Percentiles rank a stretch among this genome's conserved stretches.
Conservation (phyloP, 1,140 invertebrate genomes). For the Trachymyrmex cornetzi region DNA sequence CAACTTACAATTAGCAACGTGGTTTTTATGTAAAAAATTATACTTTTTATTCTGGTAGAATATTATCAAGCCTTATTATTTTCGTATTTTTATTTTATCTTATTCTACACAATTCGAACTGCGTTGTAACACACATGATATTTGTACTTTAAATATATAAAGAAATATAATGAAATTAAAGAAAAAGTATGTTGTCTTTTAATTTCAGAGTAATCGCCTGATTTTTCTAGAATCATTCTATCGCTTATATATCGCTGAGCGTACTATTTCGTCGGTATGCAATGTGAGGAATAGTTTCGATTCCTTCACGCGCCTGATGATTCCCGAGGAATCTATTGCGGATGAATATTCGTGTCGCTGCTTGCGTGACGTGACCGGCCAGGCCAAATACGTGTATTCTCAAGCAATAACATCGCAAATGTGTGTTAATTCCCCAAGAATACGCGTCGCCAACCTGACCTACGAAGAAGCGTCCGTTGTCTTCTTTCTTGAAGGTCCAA, state of each 20-base stretch:
- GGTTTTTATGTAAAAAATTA: constrained; percentile 13
- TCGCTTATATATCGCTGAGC: not conserved
- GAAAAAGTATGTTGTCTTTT: not conserved
- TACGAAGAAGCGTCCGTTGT: constrained; percentile 58
- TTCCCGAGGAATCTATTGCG: constrained; percentile 3
- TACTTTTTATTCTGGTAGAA: not conserved
- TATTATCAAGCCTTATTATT: not conserved
- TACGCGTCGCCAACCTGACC: constrained; percentile 94
- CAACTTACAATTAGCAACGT: not conserved
- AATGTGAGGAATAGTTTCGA: not conserved
- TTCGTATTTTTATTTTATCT: constrained; percentile 5
- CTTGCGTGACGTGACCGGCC: constrained; percentile 79
- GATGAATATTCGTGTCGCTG: constrained; percentile 9
- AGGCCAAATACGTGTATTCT: constrained; percentile 97
- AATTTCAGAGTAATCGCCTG: not conserved
- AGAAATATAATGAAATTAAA: constrained; percentile 10
- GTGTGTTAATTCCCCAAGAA: constrained; percentile 98
- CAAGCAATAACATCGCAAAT: constrained; percentile 98
- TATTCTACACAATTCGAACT: not conserved
- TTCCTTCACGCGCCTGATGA: constrained; percentile 8
- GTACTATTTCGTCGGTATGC: not conserved
- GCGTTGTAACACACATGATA: not conserved
- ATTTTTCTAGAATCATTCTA: not conserved
- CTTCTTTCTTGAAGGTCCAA: constrained; percentile 28
- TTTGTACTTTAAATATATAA: not conserved